Percentiles rank a stretch among this genome's conserved stretches.
phyloP scores from a whole-genome alignment of 2,113 vertebrate genomes.

The Protobothrops flavoviridis region DNA sequence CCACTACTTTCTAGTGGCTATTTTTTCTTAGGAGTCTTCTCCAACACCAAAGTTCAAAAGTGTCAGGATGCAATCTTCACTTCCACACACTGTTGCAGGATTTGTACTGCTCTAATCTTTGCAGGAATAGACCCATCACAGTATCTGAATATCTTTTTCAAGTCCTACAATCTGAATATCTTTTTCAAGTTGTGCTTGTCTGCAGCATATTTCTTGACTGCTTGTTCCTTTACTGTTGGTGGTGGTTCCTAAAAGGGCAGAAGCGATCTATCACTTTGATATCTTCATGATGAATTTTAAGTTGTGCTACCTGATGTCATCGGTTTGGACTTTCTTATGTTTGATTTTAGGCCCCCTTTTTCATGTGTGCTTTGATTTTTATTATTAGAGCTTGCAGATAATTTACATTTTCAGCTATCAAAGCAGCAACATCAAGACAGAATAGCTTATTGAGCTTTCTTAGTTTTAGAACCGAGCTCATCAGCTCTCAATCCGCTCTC shows the following conservation, averaged over 20 bases:
- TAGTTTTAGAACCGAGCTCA: not conserved
- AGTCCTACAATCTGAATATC: not conserved
- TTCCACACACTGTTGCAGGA: not conserved
- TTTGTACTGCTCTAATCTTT: not conserved
- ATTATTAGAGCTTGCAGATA: not conserved
- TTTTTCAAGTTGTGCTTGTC: not conserved
- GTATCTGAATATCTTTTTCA: not conserved
- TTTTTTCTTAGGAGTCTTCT: not conserved
- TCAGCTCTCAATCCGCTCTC: not conserved
- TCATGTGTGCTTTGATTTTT: not conserved
- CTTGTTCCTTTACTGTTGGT: not conserved
- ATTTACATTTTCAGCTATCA: not conserved
- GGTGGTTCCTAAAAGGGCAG: not conserved
- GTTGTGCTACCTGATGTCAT: not conserved
- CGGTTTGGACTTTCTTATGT: not conserved
- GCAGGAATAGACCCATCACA: not conserved
- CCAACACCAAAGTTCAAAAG: not conserved
- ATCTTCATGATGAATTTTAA: not conserved
- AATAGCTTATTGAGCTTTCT: not conserved
- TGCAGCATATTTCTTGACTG: not conserved
- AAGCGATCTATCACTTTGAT: not conserved
- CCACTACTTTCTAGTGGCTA: too few species aligned
- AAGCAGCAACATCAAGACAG: not conserved
- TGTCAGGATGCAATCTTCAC: too few species aligned
- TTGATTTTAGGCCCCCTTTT: not conserved